Percentiles rank a stretch among this genome's conserved stretches.
Conservation (phyloP, 2,888 invertebrate species). For the Enchytraeus crypticus region DNA sequence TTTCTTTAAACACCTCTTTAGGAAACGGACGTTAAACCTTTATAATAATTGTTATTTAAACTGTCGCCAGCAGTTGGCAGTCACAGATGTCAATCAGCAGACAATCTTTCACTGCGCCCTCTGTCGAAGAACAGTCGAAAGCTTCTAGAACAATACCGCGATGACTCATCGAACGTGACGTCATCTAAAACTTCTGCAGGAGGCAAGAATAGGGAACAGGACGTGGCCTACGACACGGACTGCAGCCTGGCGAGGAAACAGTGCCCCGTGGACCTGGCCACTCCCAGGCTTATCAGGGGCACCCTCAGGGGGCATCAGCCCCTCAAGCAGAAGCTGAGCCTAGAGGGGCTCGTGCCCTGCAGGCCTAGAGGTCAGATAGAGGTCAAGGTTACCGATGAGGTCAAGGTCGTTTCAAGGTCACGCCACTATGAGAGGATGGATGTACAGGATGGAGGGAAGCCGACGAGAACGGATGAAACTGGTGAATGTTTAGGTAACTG, state of each 20-base stretch:
- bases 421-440: no score
- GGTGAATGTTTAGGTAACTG: no score
- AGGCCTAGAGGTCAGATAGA: background rate
- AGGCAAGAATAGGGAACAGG: background rate
- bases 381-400: no score
- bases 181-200: background rate
- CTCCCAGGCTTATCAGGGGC: background rate
- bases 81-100: constrained; percentile 8
- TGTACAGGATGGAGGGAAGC: background rate
- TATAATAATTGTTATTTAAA: no score
- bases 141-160: constrained; percentile 12
- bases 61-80: constrained; percentile 6
- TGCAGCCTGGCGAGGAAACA: constrained; percentile 1
- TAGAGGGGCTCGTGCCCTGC: constrained; percentile 10
- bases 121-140: constrained; percentile 13
- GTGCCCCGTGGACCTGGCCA: background rate
- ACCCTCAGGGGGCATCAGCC: constrained; percentile 8
- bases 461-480: no score
- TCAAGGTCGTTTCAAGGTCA: no score
- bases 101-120: constrained; percentile 15
- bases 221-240: constrained; percentile 17
- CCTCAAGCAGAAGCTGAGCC: constrained; percentile 9
- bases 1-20: no score
- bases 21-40: no score
- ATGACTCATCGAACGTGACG: background rate